Evolutionary conservation across 2,888 invertebrate species (phyloP).

Genomic region (Orthosia incerta): DNA sequence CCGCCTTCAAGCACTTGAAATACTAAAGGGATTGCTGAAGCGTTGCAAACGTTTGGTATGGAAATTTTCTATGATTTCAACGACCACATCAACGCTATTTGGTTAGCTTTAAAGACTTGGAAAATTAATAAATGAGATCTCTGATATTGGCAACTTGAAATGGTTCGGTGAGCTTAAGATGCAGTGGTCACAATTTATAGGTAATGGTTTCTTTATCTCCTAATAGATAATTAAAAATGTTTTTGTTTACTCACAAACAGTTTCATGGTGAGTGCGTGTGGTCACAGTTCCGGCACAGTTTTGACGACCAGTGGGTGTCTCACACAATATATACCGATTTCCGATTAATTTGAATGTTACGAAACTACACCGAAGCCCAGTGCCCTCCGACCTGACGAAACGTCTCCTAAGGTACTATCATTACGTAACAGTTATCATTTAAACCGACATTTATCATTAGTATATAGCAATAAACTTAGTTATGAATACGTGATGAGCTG

Average conservation of each 20-base stretch:
- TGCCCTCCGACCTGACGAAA: slow-evolving; percentile 57
- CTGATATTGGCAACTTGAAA: background rate
- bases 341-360: slow-evolving; percentile 65
- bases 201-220: background rate
- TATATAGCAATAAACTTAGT: slow-evolving; percentile 44
- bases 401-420: slow-evolving; percentile 32
- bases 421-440: slow-evolving; percentile 54
- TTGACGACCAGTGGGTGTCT: slow-evolving; percentile 59
- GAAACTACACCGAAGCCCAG: slow-evolving; percentile 52
- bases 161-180: background rate
- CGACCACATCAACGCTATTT: background rate
- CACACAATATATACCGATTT: slow-evolving; percentile 72
- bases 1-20: background rate
- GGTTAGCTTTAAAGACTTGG: background rate
- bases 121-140: background rate
- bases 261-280: slow-evolving; percentile 73
- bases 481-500: slow-evolving; percentile 50
- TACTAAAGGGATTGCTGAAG: background rate
- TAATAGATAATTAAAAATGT: background rate
- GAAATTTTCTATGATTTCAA: background rate
- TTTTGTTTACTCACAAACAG: slow-evolving; percentile 75
- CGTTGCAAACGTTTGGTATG: background rate
- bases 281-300: slow-evolving; percentile 44
- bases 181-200: background rate
- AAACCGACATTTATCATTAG: slow-evolving; percentile 37